Base-by-base conservation (phyloP, 2,888 invertebrate species). In the Junonia oenone region DNA sequence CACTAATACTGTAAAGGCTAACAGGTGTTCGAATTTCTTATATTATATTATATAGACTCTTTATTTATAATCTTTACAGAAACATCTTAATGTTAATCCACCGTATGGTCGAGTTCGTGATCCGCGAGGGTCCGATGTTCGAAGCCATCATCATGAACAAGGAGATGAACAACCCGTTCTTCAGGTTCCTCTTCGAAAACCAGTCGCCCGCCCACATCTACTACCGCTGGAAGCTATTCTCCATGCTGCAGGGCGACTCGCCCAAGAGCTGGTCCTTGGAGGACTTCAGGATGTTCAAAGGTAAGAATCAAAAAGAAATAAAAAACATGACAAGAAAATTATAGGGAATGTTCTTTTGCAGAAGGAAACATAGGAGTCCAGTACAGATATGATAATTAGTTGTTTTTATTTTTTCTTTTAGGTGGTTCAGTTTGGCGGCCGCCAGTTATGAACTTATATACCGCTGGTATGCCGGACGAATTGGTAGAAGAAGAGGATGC, bases 121-220 rank as follows among this genome's bases (percentile, higher is more conserved):
- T 99, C 66, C 93, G 99, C 62, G 99, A 99, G 90, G 99, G 99
- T 0, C 99, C 99, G 1, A 96, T 99, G 96, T 99, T 99, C 90
- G 99, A 99, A 84, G 99, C 99, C 2, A 96, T 99, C 93, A 97
- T 99, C 62, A 99, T 99, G 99, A 98, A 98, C 85, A 93, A 97
- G 68, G 99, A 99, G 92, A 93, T 98, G 66, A 97, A 95, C 83
- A 99, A 99, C 91, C 98, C 98, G 0, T 93, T 96, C 87, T 99
- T 97, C 91, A 95, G 97, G 93, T 99, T 99, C 91, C 92, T 99
- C 62, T 99, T 99, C 90, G 99, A 99, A 83, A 99, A 99, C 84
- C 97, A 98, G 90, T 97, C 97, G 74, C 98, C 99, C 0, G 97
- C 98, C 5, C 99, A 99, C 80, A 95, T 97, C n/a, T 99, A 99